phyloP scores from a whole-genome alignment of 1,140 invertebrate genomes.

The Temnothorax curvispinosus region DNA sequence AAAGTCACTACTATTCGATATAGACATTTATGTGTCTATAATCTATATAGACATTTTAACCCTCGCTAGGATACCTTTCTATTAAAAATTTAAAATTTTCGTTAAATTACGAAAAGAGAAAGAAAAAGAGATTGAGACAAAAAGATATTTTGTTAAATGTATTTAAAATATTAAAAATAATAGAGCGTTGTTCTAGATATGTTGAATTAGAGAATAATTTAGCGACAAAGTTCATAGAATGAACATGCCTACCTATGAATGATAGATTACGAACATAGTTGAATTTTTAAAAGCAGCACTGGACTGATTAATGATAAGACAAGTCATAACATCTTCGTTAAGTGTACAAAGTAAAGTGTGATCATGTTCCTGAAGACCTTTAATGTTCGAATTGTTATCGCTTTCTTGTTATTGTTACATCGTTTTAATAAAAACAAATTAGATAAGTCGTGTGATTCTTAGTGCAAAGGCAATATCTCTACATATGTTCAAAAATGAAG shows the following conservation, averaged over 20 bases:
- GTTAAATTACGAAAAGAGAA: constrained; percentile 19
- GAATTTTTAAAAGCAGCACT: constrained; percentile 55
- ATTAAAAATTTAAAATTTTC: constrained; percentile 29
- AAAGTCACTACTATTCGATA: constrained; percentile 28
- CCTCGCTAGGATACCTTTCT: constrained; percentile 51
- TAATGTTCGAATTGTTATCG: constrained; percentile 81
- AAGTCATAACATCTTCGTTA: constrained; percentile 63
- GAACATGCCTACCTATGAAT: background rate
- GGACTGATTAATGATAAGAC: constrained; percentile 71
- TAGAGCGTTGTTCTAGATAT: background rate
- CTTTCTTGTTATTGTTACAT: constrained; percentile 78
- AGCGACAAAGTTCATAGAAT: constrained; percentile 49
- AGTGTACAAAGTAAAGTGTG: constrained; percentile 69
- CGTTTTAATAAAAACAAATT: constrained; percentile 78
- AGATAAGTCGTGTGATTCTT: constrained; percentile 56
- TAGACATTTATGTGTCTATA: constrained; percentile 37
- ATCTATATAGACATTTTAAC: constrained; percentile 50
- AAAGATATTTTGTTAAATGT: constrained; percentile 59
- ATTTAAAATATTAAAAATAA: constrained; percentile 39
- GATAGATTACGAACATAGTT: constrained; percentile 21
- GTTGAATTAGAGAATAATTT: constrained; percentile 40
- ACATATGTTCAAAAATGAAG: background rate
- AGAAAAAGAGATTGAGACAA: constrained; percentile 22
- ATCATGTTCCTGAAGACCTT: constrained; percentile 73
- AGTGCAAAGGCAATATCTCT: constrained; percentile 27